These are phyloP conservation scores for Myiozetetes cayanensis DNA, from an alignment of 2,113 vertebrate species.

Conservation along the genomic window DNA sequence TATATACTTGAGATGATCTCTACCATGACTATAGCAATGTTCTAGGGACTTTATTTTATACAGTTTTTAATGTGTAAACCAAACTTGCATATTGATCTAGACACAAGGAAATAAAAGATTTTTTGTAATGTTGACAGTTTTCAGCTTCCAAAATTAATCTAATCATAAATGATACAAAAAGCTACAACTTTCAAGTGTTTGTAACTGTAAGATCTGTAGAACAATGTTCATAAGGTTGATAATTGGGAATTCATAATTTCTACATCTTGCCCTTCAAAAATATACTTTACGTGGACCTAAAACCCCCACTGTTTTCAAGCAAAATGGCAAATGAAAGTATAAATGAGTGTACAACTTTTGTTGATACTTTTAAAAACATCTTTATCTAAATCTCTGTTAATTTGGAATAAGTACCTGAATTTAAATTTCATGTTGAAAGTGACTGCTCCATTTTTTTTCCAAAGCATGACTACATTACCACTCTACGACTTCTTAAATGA, in stretches of 20 bases:
- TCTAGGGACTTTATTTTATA: not conserved
- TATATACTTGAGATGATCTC: not conserved
- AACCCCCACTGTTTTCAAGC: not conserved
- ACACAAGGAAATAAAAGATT: not conserved
- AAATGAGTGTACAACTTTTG: not conserved
- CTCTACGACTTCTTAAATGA: not conserved
- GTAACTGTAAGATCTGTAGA: not conserved
- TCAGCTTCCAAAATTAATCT: constrained; percentile 12
- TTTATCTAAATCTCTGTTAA: not conserved
- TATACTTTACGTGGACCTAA: not conserved
- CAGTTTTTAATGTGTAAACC: not conserved
- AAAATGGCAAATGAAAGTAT: not conserved
- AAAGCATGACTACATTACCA: not conserved
- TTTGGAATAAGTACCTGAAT: not conserved
- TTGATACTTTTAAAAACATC: not conserved
- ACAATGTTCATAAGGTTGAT: not conserved
- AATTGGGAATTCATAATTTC: not conserved
- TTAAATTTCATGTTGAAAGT: not conserved
- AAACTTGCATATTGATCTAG: not conserved
- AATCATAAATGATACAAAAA: not conserved
- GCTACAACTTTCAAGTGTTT: not conserved
- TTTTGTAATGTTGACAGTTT: not conserved
- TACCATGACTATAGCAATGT: not conserved
- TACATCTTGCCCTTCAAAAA: not conserved
- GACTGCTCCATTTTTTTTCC: not conserved